Evolutionary conservation across 2,797 vertebrate species (phyloP), one percentile per base, ranked within the genome.

Genomic region (Molossus molossus): DNA sequence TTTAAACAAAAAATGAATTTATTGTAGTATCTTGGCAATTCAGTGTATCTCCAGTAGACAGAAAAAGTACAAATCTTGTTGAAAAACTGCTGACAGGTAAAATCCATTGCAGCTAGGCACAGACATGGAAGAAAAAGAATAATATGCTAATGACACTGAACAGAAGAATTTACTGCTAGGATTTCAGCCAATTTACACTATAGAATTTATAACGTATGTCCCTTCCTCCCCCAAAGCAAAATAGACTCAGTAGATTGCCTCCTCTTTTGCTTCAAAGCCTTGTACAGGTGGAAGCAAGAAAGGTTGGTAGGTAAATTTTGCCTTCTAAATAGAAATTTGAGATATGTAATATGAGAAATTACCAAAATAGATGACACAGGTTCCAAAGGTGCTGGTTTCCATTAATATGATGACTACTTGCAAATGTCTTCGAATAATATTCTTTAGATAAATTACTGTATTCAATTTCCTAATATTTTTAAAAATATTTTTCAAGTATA

Each of bases 1-100:
- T 45, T 90, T 83, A 83, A 82, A 33, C 37, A 90, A 48, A 93
- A 84, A 90, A 93, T 77, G 0, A 65, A 81, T 82, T 90, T 67
- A 65, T 27, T 83, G n/a, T 65, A 72, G 5, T 69, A 60, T 40
- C 29, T 58, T 23, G 77, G 64, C 90, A 87, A 58, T 93, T 60
- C 57, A 87, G 69, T 65, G 65, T 65, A 87, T 72, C 13, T 83
- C 21, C 48, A 25, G 11, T 81, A 18, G 48, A 58, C 3, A 62
- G 33, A 90, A 80, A 93, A 93, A 70, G 4, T 15, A 77, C 29
- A 58, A 27, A 83, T 13, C 6, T 90, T 45, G 21, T 62, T 29
- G 75, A 64, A 75, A 92, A 50, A 37, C 62, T 92, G 55, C 33
- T 80, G 60, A 69, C 33, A 82, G 48, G 2, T 64, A 1, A 9